These are phyloP conservation scores for Stigmatopora argus DNA, from an alignment of 2,113 vertebrate species.

Conservation along the genomic window DNA sequence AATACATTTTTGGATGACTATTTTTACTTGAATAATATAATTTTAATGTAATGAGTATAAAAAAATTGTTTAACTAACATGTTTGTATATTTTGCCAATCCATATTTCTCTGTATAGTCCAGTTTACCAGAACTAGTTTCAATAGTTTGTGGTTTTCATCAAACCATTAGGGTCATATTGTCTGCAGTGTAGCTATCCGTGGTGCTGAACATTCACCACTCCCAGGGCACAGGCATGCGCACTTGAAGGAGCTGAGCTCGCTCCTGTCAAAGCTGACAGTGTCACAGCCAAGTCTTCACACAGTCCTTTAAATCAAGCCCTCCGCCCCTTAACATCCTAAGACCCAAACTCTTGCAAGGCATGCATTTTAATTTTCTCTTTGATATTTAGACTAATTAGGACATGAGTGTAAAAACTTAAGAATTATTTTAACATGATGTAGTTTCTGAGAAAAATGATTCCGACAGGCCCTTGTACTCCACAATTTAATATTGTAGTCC, in stretches of 20 bases:
- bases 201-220: conserved; percentile 53
- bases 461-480: background rate
- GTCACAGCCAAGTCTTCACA: background rate
- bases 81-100: background rate
- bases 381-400: no score
- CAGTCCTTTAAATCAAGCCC: conserved; percentile 35
- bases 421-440: no score
- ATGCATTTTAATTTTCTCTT: no score
- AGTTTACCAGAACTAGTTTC: background rate
- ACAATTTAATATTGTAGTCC: conserved; percentile 2
- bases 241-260: background rate
- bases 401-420: no score
- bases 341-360: no score
- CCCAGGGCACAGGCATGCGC: conserved; percentile 3
- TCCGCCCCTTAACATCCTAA: background rate
- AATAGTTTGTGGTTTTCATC: background rate
- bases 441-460: no score
- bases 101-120: background rate
- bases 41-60: no score
- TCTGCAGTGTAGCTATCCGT: conserved; percentile 49
- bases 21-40: no score
- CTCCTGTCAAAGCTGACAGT: no score
- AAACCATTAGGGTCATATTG: background rate
- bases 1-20: no score
- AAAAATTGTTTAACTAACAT: background rate